Evolutionary conservation across 2,888 invertebrate species (phyloP).

Genomic region (Lottia scabra): DNA sequence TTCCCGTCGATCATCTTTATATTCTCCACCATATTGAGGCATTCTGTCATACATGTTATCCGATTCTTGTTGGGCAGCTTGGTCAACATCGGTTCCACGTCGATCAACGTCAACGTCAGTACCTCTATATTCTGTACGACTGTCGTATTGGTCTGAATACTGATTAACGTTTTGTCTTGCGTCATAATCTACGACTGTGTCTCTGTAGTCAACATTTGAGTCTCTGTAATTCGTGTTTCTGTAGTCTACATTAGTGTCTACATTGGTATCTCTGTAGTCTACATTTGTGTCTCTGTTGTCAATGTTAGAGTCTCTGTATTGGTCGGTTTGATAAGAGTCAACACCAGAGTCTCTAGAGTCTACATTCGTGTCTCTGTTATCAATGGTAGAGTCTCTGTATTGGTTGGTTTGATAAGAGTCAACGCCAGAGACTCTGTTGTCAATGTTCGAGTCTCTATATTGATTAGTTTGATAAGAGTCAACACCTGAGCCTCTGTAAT

Average conservation of each 20-base stretch:
- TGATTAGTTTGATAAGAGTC: neutral
- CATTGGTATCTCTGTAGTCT: neutral
- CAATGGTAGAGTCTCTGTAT: neutral
- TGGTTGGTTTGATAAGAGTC: neutral
- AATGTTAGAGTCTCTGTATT: neutral
- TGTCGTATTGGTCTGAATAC: neutral
- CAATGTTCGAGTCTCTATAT: neutral
- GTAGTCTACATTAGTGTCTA: neutral
- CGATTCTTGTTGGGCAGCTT: neutral
- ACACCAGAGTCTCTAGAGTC: conserved; percentile 6
- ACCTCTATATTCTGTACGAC: neutral
- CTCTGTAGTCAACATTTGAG: neutral
- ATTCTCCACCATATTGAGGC: neutral
- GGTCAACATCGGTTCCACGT: neutral
- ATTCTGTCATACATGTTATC: neutral
- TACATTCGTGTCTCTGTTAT: neutral
- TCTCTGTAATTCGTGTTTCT: no score
- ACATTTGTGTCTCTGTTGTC: neutral
- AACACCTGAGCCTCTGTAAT: neutral
- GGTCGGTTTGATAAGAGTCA: conserved; percentile 4
- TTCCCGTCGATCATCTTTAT: no score
- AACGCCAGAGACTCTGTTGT: neutral
- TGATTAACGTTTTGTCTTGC: no score
- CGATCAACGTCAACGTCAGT: neutral
- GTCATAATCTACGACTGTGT: neutral